phyloP scores from a whole-genome alignment of 2,888 invertebrate genomes.

The Nasonia oneida region DNA sequence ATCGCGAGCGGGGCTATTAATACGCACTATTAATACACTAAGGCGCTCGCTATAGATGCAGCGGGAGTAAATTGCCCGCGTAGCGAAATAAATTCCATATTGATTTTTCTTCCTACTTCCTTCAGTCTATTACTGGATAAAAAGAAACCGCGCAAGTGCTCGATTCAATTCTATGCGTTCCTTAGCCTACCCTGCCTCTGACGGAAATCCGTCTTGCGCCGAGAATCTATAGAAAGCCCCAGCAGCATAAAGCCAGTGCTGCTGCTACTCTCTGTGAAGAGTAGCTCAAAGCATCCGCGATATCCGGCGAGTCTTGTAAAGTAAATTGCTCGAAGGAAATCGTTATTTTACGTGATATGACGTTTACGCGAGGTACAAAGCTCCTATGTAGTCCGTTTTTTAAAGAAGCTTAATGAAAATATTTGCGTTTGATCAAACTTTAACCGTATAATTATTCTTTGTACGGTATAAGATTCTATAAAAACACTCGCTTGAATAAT shows the following conservation, averaged over 20 bases:
- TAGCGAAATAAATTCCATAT: conserved; percentile 22
- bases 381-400: background rate
- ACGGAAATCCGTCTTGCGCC: conserved; percentile 75
- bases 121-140: conserved; percentile 54
- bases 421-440: no score
- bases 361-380: background rate
- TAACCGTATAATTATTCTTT: no score
- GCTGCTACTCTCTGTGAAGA: conserved; percentile 15
- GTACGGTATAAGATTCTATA: background rate
- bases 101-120: conserved; percentile 48
- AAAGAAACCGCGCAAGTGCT: conserved; percentile 60
- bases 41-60: background rate
- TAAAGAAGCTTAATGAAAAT: background rate
- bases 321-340: conserved; percentile 58
- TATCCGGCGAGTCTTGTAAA: conserved; percentile 51
- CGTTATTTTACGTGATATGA: conserved; percentile 43
- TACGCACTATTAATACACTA: background rate
- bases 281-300: conserved; percentile 52
- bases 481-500: background rate
- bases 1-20: background rate
- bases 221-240: conserved; percentile 72
- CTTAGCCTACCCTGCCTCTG: conserved; percentile 36
- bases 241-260: conserved; percentile 68
- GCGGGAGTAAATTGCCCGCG: background rate
- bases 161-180: conserved; percentile 56